Base-by-base conservation (phyloP, 1,140 invertebrate genomes). In the Achatina immaculata region DNA sequence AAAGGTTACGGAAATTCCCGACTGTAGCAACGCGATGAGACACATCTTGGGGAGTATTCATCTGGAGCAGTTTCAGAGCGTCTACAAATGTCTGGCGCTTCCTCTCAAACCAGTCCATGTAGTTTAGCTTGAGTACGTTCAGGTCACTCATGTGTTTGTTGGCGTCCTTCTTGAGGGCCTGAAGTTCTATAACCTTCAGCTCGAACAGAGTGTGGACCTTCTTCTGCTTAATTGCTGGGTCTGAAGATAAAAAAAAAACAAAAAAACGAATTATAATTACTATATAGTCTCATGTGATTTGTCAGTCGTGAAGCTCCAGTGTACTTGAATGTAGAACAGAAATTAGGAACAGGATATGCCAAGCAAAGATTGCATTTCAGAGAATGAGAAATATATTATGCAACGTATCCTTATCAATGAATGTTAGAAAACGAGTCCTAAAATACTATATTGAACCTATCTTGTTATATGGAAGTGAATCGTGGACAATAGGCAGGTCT, bases 71-170 rank as follows among this genome's bases (percentile, higher is more conserved):
- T 76, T 85, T 87, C 1, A 88, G 42, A 19, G 83, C 74, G 40
- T 86, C 86, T 16, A 86, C 40, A 69, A 88, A 87, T n/a, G 83
- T 83, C 62, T 84, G 66, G n/a, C 83, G 76, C 62, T 79, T 78
- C 28, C 82, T 65, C 2, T 84, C 77, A 71, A 88, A 88, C 87
- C 87, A 88, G 62, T 88, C 86, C 65, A 82, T 85, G 82, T 87
- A 88, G 1, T 83, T 78, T 66, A 84, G 83, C 73, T 84, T 81
- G 0, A 88, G 66, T 34, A 45, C 68, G 75, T 88, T 86, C 24
- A 87, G 75, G 31, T 78, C 65, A 21, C 84, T 78, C 55, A 88
- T 58, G 58, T 88, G 85, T 31, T 43, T 42, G 48, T 78, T 78
- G 40, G 83, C 72, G 16, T 85, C 83, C n/a, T 81, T 78, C 76